A percentile compares a stretch with the other conserved stretches of the same genome.
These are phyloP conservation scores for Ceuthmochares aereus DNA, from an alignment of 2,113 vertebrate species.

Conservation along the genomic window DNA sequence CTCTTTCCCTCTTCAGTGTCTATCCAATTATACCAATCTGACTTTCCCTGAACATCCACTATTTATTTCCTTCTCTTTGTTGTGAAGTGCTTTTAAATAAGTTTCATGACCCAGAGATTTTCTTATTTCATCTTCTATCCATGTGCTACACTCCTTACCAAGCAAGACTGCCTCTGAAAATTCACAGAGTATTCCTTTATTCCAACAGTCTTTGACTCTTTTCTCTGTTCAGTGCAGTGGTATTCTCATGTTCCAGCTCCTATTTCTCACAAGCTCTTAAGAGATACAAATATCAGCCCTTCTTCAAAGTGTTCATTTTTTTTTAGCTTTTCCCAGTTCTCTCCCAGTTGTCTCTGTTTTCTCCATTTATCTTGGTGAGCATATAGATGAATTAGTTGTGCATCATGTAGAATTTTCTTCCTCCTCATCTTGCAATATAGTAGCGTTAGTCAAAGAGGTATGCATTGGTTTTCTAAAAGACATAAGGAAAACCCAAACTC, in stretches of 20 bases:
- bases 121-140: background rate
- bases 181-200: background rate
- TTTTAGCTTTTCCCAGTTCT: background rate
- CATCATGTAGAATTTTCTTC: background rate
- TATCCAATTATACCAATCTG: background rate
- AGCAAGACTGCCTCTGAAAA: background rate
- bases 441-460: background rate
- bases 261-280: background rate
- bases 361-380: background rate
- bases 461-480: background rate
- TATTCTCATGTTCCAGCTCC: background rate
- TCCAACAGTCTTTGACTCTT: background rate
- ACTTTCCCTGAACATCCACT: accelerated
- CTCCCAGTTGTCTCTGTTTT: background rate
- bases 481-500: background rate
- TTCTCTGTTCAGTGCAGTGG: background rate
- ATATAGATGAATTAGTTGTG: background rate
- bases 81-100: background rate
- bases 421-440: background rate
- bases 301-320: background rate
- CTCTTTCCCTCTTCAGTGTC: background rate
- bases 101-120: background rate
- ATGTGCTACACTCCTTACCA: background rate
- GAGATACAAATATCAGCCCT: background rate
- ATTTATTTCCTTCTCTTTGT: background rate